These are phyloP conservation scores for Eristalinus aeneus DNA, from an alignment of 2,888 invertebrate species.

Conservation along the genomic window DNA sequence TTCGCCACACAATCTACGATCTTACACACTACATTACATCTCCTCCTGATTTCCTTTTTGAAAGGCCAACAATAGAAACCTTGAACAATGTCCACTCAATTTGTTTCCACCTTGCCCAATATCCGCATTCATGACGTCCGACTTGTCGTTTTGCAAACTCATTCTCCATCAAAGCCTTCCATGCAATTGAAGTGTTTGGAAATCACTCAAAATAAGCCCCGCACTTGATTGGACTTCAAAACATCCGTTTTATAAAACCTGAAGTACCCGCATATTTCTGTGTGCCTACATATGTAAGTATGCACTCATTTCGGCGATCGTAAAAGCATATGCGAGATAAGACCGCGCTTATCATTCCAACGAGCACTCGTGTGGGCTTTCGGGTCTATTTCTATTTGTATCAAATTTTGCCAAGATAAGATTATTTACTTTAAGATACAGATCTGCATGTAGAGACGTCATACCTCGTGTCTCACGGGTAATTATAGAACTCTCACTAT, in stretches of 20 bases:
- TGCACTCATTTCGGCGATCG: neutral
- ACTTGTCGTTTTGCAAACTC: too few relatives aligned
- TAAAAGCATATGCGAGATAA: neutral
- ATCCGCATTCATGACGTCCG: too few relatives aligned
- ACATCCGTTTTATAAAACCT: neutral
- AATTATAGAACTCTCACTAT: neutral
- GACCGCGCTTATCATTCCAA: neutral
- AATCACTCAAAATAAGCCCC: too few relatives aligned
- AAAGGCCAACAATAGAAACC: too few relatives aligned
- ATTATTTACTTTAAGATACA: neutral
- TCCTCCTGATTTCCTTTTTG: too few relatives aligned
- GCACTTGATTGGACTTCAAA: neutral
- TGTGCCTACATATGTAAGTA: neutral
- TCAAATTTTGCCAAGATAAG: neutral
- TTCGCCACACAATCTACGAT: too few relatives aligned
- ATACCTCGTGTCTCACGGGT: neutral
- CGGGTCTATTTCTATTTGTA: neutral
- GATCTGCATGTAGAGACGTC: neutral
- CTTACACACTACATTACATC: too few relatives aligned
- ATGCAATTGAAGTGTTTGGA: too few relatives aligned
- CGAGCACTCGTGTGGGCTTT: neutral
- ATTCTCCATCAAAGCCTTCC: too few relatives aligned
- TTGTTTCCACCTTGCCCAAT: too few relatives aligned
- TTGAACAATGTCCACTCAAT: too few relatives aligned
- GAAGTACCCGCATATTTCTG: neutral